Evolutionary conservation across 2,797 vertebrate species (phyloP).

Genomic region (Scleropages formosus): DNA sequence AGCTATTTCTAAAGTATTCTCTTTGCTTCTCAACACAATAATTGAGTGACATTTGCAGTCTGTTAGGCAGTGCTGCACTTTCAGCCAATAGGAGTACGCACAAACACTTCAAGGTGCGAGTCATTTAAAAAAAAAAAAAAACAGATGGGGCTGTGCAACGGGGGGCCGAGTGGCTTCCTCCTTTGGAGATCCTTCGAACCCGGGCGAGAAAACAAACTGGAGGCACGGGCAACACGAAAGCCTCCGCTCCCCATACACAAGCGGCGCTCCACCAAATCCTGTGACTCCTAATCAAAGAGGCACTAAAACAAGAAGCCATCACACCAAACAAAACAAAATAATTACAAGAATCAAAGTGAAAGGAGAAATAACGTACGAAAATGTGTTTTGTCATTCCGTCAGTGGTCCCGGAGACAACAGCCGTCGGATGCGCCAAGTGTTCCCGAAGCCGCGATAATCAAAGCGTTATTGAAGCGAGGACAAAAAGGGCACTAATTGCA

Average conservation of each 20-base stretch:
- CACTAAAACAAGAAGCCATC: conserved; percentile 97
- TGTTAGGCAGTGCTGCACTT: not conserved
- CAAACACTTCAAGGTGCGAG: conserved; percentile 9
- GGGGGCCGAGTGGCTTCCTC: not conserved
- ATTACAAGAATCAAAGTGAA: conserved; percentile 79
- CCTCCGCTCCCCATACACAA: not conserved
- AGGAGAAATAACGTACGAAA: conserved; percentile 94
- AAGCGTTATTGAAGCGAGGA: conserved; percentile 99
- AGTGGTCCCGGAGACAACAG: conserved; percentile 99
- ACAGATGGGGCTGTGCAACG: not conserved
- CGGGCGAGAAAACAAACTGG: conserved; percentile 1
- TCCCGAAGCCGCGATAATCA: conserved; percentile 99
- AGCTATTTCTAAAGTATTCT: not conserved
- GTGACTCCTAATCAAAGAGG: conserved; percentile 99
- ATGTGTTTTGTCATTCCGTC: conserved; percentile 99
- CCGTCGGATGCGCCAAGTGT: conserved; percentile 94
- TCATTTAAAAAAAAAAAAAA: too few species aligned
- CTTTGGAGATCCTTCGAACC: not conserved
- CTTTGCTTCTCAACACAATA: conserved; percentile 10
- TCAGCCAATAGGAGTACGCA: not conserved
- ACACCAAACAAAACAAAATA: conserved; percentile 83
- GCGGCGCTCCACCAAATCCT: conserved; percentile 63
- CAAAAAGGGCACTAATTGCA: conserved; percentile 99
- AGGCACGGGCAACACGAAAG: not conserved
- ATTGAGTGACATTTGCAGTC: not conserved